These are phyloP conservation scores for Branchinecta sandiegonensis DNA, from an alignment of 2,888 invertebrate genomes.

Conservation along the genomic window DNA sequence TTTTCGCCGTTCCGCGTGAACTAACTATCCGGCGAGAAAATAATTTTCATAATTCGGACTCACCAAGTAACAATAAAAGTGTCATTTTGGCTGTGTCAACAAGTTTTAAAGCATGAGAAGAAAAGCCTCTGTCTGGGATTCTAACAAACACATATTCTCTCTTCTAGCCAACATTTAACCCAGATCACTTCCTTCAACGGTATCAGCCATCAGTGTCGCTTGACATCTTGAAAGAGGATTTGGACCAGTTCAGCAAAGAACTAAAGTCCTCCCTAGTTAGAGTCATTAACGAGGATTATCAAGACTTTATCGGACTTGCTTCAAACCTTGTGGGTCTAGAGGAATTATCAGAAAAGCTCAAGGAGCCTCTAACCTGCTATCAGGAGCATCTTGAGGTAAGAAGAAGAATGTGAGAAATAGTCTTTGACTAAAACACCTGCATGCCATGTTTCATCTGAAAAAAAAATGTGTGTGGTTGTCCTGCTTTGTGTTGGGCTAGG, in stretches of 20 bases:
- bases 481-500: too few species aligned
- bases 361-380: not conserved
- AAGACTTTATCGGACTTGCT: constrained; percentile 12
- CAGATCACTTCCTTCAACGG: not conserved
- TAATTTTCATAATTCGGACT: too few species aligned
- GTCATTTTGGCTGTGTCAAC: too few species aligned
- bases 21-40: too few species aligned
- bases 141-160: not conserved
- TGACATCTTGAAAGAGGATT: not conserved
- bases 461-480: too few species aligned
- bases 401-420: not conserved
- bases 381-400: constrained; percentile 1
- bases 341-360: not conserved
- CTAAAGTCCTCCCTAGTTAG: not conserved
- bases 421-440: not conserved
- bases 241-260: constrained; percentile 9
- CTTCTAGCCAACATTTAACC: not conserved
- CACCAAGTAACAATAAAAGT: too few species aligned
- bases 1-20: too few species aligned
- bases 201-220: constrained; percentile 7
- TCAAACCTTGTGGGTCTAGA: not conserved
- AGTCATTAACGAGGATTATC: not conserved
- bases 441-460: too few species aligned
- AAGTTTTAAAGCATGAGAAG: too few species aligned
- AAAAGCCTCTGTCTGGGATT: too few species aligned